A percentile compares a stretch with the other conserved stretches of the same genome.
Evolutionary conservation across 1,140 invertebrate genomes (phyloP).

Genomic region (Drosophila elegans): DNA sequence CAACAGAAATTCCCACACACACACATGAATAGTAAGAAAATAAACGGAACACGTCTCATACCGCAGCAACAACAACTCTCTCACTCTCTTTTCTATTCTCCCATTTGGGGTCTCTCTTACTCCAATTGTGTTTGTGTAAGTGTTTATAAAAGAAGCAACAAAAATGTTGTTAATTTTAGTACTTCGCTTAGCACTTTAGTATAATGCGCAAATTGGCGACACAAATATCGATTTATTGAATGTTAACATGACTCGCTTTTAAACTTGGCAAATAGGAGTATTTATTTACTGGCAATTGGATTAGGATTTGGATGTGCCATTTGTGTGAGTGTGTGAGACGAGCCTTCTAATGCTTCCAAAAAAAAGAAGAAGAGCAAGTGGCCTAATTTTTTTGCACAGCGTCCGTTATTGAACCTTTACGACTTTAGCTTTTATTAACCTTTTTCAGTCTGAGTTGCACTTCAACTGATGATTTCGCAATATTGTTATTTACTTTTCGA

Average conservation of each 20-base stretch:
- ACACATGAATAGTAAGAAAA: constrained; percentile 34
- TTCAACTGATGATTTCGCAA: constrained; percentile 15
- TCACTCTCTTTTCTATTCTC: constrained; percentile 14
- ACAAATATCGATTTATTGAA: constrained; percentile 31
- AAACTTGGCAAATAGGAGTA: constrained; percentile 7
- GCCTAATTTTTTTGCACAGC: constrained; percentile 38
- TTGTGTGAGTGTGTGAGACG: constrained; percentile 38
- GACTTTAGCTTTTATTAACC: neutral
- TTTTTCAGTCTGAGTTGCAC: neutral
- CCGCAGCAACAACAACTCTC: constrained; percentile 28
- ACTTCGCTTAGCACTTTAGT: constrained; percentile 13
- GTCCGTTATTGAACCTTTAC: neutral
- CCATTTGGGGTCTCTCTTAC: constrained; percentile 7
- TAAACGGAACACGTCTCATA: constrained; percentile 60
- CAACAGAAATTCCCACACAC: constrained; percentile 62
- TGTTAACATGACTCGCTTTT: constrained; percentile 5
- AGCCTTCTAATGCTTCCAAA: constrained; percentile 48
- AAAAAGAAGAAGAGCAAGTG: constrained; percentile 40
- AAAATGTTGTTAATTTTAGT: constrained; percentile 35
- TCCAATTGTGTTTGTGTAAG: constrained; percentile 23
- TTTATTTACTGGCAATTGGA: constrained; percentile 29
- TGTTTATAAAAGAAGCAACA: constrained; percentile 35
- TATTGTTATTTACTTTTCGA: constrained; percentile 32
- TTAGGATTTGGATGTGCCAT: constrained; percentile 6
- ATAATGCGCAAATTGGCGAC: constrained; percentile 8